Conservation (phyloP, 2,888 invertebrate genomes). For the Ellobium chinense region DNA sequence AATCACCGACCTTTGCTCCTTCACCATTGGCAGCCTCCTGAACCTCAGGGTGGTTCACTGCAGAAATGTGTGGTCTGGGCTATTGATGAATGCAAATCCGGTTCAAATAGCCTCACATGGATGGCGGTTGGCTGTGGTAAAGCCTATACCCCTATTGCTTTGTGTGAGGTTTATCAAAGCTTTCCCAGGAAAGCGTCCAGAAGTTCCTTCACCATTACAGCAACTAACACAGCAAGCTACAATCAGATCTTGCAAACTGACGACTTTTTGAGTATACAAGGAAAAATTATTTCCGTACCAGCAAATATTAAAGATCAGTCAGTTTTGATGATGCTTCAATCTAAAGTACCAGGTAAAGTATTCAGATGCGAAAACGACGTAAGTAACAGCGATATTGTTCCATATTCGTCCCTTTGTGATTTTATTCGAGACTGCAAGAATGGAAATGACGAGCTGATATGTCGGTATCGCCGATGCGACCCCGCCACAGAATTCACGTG, state of each 20-base stretch:
- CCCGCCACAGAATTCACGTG: background rate
- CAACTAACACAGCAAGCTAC: background rate
- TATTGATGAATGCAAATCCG: no score
- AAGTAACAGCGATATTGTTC: background rate
- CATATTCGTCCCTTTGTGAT: constrained; percentile 9
- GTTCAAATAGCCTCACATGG: no score
- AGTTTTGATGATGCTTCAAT: background rate
- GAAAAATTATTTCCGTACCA: constrained; percentile 2
- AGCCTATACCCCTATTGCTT: no score
- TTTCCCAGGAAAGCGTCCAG: background rate
- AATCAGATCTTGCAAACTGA: background rate
- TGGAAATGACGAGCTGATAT: background rate
- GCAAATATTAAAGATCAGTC: background rate
- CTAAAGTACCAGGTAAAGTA: background rate
- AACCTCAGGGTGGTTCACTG: no score
- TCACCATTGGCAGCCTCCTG: background rate
- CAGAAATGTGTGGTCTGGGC: no score
- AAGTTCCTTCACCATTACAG: background rate
- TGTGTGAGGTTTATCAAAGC: background rate
- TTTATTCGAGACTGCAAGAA: background rate
- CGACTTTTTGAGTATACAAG: background rate
- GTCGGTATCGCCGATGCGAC: background rate
- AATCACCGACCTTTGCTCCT: background rate
- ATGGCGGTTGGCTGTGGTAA: background rate
- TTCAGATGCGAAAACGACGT: background rate